Evolutionary conservation across 2,888 invertebrate species (phyloP), one percentile per base, ranked within the genome.

Genomic region (Zaprionus bogoriensis): DNA sequence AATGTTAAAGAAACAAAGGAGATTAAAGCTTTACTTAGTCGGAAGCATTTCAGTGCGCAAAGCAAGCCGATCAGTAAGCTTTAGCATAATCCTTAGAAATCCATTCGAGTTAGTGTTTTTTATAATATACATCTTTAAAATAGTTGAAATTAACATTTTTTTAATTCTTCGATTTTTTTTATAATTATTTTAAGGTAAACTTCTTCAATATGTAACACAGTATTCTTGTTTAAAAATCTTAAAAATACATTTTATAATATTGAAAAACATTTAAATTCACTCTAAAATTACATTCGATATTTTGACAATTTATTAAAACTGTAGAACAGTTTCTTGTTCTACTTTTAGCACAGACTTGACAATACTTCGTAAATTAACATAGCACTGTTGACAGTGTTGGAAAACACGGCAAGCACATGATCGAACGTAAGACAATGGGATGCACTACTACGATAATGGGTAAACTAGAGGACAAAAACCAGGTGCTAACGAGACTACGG

Each of bases 361-460:
- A 10, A 4, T 4, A 30, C 5, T 30, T n/a, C n/a, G n/a, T n/a
- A 9, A 28, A 28, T 28, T 28, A 12, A 28, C 3, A 12, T n/a
- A 30, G 10, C 2, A 30, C 30, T n/a, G 30, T 10, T n/a, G 10
- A 30, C 30, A 30, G 30, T 30, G 30, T 30, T 30, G 30, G 30
- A 30, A 41, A 28, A 1, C 5, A 19, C 17, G 25, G 20, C 2
- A 51, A 46, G 30, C 51, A 39, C 5, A 39, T 10, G 20, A 22
- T n/a, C 9, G 23, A 48, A 30, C 6, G 6, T 0, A 22, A 27
- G 38, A 28, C 17, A 38, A 44, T 10, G 6, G 22, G 23, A 53
- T 52, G 47, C 47, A 50, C 39, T 53, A 71, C 30, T 36, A 36
- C 32, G 32, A 36, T 36, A 36, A 36, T n/a, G n/a, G n/a, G n/a